Evolutionary conservation across 2,888 invertebrate species (phyloP).

Genomic region (Eurytoma californica): DNA sequence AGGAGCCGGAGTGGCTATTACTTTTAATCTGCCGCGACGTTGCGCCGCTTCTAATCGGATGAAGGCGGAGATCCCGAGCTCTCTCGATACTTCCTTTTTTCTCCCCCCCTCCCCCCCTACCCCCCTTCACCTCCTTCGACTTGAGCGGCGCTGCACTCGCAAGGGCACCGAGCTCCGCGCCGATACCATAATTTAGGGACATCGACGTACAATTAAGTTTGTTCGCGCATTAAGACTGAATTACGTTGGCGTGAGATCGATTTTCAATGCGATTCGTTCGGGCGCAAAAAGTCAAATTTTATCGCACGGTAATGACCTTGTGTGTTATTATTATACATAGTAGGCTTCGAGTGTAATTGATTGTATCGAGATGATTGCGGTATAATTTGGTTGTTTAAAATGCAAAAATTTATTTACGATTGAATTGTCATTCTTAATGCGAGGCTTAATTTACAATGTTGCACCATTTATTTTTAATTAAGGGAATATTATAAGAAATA

Average conservation of each 20-base stretch:
- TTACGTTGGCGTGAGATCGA: constrained; percentile 13
- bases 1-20: constrained; percentile 30
- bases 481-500: too few species aligned
- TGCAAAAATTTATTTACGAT: too few species aligned
- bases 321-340: too few species aligned
- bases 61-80: constrained; percentile 39
- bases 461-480: too few species aligned
- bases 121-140: too few species aligned
- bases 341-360: too few species aligned
- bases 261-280: not conserved
- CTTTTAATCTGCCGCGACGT: constrained; percentile 38
- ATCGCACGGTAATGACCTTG: too few species aligned
- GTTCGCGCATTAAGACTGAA: constrained; percentile 34
- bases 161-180: not conserved
- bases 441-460: too few species aligned
- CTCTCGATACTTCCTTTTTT: not conserved
- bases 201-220: constrained; percentile 4
- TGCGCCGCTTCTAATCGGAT: constrained; percentile 49
- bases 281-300: too few species aligned
- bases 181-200: constrained; percentile 34
- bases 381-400: too few species aligned
- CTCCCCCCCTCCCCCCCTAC: not conserved
- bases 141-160: not conserved
- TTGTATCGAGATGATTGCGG: too few species aligned
- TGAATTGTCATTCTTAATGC: too few species aligned